Percentiles rank a stretch among this genome's conserved stretches.
Evolutionary conservation across 2,888 invertebrate genomes (phyloP).

Genomic region (Rambutsinella grinnellia): DNA sequence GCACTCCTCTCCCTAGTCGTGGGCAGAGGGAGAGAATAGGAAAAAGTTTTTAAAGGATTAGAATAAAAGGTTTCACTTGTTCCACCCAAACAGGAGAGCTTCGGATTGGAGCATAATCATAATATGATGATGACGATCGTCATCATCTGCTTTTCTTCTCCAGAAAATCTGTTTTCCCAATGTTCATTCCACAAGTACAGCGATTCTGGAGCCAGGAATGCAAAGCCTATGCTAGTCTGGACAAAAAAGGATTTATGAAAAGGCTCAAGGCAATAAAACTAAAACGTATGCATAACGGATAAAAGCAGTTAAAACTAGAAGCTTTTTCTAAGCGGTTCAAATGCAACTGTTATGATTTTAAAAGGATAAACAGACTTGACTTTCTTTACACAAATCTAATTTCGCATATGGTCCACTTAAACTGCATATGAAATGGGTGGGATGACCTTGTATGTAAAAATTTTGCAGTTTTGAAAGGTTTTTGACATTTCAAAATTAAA

Average conservation of each 20-base stretch:
- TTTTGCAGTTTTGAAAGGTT: too few relatives aligned
- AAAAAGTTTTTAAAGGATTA: constrained; percentile 65
- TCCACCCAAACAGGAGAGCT: constrained; percentile 25
- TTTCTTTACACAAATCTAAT: too few relatives aligned
- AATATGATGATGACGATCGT: constrained; percentile 16
- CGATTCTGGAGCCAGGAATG: background rate
- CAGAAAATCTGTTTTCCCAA: background rate
- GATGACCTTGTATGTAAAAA: too few relatives aligned
- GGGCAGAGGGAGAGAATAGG: constrained; percentile 3
- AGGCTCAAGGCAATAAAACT: constrained; percentile 60
- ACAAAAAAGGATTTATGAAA: constrained; percentile 9
- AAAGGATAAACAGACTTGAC: too few relatives aligned
- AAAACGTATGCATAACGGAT: constrained; percentile 52
- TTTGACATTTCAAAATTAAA: too few relatives aligned
- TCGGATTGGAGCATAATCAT: constrained; percentile 58
- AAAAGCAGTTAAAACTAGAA: background rate
- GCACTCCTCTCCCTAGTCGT: too few relatives aligned
- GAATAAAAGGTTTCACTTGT: constrained; percentile 67
- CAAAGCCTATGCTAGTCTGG: background rate
- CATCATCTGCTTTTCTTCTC: background rate
- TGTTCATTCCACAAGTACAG: too few relatives aligned
- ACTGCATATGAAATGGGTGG: too few relatives aligned
- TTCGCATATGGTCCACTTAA: too few relatives aligned
- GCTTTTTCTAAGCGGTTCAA: background rate
- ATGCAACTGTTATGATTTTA: background rate